Percentiles rank a stretch among this genome's conserved stretches.
Evolutionary conservation across 2,888 invertebrate genomes (phyloP).

Genomic region (Linhomoeus sp.): DNA sequence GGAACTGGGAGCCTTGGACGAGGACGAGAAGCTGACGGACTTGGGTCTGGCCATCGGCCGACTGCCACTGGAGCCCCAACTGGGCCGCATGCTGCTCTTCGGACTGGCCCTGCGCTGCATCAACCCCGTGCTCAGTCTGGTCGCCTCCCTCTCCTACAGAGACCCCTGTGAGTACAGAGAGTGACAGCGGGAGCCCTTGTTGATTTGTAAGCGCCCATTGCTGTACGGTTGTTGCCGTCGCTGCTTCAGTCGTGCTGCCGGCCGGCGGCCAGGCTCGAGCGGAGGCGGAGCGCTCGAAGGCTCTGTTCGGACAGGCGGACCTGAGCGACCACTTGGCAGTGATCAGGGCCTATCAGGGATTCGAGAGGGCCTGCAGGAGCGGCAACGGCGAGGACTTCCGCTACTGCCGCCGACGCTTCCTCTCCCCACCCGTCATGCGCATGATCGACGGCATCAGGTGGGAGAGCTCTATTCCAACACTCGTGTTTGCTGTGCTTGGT

Average conservation of each 20-base stretch:
- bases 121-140: constrained; percentile 74
- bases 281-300: constrained; percentile 43
- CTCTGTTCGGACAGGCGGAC: constrained; percentile 50
- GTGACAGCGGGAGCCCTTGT: no score
- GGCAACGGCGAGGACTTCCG: neutral
- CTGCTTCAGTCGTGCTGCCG: constrained; percentile 41
- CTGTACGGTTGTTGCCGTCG: neutral
- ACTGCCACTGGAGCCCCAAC: constrained; percentile 68
- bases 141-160: constrained; percentile 57
- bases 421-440: constrained; percentile 65
- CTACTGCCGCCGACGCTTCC: constrained; percentile 54
- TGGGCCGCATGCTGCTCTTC: constrained; percentile 76
- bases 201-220: neutral
- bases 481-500: no score
- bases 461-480: no score
- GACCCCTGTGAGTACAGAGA: constrained; percentile 38
- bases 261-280: constrained; percentile 41
- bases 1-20: neutral
- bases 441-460: constrained; percentile 60
- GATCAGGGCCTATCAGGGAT: constrained; percentile 34
- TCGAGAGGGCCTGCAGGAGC: no score
- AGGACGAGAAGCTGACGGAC: constrained; percentile 17
- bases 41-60: constrained; percentile 71
- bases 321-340: constrained; percentile 76
- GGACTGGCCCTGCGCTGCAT: constrained; percentile 72